Evolutionary conservation across 2,797 vertebrate genomes (phyloP), one percentile per base, ranked within the genome.

Genomic region (Ceryle rudis): DNA sequence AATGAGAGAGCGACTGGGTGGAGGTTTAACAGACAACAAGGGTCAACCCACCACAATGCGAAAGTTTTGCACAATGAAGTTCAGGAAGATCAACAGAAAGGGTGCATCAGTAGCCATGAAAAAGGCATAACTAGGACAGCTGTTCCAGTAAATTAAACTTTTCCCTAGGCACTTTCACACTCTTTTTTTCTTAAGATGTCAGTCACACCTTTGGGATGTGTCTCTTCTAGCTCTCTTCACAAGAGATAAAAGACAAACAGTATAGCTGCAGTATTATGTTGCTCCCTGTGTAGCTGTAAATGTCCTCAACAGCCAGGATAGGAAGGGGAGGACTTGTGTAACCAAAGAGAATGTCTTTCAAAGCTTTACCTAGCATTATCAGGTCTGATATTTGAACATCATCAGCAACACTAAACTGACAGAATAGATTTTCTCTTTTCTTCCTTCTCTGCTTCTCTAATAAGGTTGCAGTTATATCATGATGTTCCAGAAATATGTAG

Each of bases 71-170:
- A 72, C 42, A 9, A 2, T 62, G 54, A 77, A 47, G 12, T 31
- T 85, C 41, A 69, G 74, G 15, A 26, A 82, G 37, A 55, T 49
- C n/a, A 81, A 23, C 26, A 35, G 26, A 71, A 87, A 69, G 57
- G 11, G 22, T 80, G 35, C 35, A 71, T 42, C 29, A 78, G 37
- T 41, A 81, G 42, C 72, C 20, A 39, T 71, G 91, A 94, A 65
- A 81, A 35, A 83, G 47, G 55, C 2, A 1, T 81, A 77, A 90
- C 20, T 66, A 71, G 31, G 42, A 91, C 51, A 94, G 82, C 57
- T 94, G 87, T 88, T 96, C 19, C 69, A 82, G 92, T 69, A 88
- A 91, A 82, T 85, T 69, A 75, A 72, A 66, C 23, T 42, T 91
- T 92, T 80, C 80, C 67, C 66, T 15, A 58, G 84, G 51, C 35